phyloP scores from a whole-genome alignment of 2,888 invertebrate species.

The Aporophyla nigra region DNA sequence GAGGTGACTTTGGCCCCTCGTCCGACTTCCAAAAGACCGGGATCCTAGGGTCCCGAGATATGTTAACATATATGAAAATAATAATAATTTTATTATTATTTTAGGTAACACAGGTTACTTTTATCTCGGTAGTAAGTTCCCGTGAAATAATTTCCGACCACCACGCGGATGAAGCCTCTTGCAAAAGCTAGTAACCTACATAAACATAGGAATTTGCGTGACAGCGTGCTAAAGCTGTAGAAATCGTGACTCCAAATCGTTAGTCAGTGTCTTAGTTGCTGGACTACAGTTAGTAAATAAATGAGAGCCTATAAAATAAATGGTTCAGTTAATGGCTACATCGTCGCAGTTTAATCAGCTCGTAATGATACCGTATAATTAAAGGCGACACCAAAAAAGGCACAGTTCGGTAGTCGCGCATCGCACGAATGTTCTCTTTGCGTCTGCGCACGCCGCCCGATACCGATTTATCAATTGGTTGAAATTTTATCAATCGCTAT shows the following conservation, averaged over 20 bases:
- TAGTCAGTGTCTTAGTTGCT: neutral
- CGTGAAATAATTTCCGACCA: too few species aligned
- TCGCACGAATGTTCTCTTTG: constrained; percentile 57
- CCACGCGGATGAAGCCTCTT: too few species aligned
- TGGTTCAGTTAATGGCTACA: constrained; percentile 38
- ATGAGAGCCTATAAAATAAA: constrained; percentile 29
- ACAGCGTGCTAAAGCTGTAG: neutral
- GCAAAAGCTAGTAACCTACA: neutral
- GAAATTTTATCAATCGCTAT: constrained; percentile 52
- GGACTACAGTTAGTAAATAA: neutral
- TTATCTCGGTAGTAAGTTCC: too few species aligned
- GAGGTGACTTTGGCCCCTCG: too few species aligned
- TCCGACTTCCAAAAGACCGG: too few species aligned
- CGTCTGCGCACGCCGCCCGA: constrained; percentile 36
- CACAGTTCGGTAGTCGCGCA: constrained; percentile 49
- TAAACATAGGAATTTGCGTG: neutral
- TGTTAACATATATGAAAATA: too few species aligned
- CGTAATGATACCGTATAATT: constrained; percentile 59
- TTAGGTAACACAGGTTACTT: too few species aligned
- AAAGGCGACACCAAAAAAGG: constrained; percentile 53
- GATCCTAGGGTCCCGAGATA: too few species aligned
- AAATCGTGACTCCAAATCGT: constrained; percentile 17
- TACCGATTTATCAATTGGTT: constrained; percentile 56
- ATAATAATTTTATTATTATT: too few species aligned
- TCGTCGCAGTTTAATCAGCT: constrained; percentile 42